Evolutionary conservation across 2,113 vertebrate species (phyloP), one percentile per base, ranked within the genome.

Genomic region (Butorides virescens): DNA sequence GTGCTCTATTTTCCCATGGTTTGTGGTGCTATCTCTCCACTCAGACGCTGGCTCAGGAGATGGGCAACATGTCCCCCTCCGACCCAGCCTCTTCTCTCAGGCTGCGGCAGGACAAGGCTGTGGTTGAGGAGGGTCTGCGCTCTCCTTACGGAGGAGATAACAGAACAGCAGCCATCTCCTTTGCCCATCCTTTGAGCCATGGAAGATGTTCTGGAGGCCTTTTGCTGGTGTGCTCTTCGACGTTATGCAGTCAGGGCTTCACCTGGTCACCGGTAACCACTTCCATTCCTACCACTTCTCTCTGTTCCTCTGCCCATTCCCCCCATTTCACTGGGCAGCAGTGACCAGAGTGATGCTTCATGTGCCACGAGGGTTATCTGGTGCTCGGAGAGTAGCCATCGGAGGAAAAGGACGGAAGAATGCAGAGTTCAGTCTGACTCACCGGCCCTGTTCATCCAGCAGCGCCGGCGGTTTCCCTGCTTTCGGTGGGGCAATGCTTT

Each of bases 371-470:
- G 37, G 32, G 17, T 4, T 90, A 49, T 21, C 58, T 67, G 61
- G 15, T 34, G 39, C 77, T 71, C 59, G 15, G 25, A 14, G 7
- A 37, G 34, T 2, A 81, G 21, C 22, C 62, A 2, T 0, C 1
- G 10, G 10, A 32, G 7, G 16, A 53, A 50, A 42, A 80, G 12
- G 8, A 26, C 0, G 4, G 6, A n/a, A 50, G 47, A 49, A 3
- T 1, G 5, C 18, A 22, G 21, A 16, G 16, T 36, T 39, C 20
- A 9, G 17, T 1, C 39, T 73, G 42, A 32, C 20, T 30, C 11
- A 3, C 59, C 61, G 78, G 80, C 37, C 27, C 74, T 55, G 63
- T 30, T 90, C 53, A 20, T 46, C 42, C 53, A 34, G 12, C 9
- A 67, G 34, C 20, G 0, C 25, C 13, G 46, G n/a, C 34, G 32